Conservation (phyloP, 1,140 invertebrate species). For the Achroia grisella region DNA sequence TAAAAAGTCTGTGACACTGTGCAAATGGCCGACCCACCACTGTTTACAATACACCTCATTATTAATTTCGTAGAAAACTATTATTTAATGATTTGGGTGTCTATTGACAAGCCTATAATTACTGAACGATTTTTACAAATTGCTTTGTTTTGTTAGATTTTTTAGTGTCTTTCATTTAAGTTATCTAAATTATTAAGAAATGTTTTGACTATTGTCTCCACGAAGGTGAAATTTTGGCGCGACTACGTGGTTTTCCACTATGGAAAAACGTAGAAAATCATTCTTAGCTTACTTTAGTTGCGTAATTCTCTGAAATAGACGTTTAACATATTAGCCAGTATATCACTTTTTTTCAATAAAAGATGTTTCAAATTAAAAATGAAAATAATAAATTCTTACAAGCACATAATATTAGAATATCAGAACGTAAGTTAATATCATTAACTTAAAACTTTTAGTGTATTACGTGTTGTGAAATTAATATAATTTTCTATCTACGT, state of each 20-base stretch:
- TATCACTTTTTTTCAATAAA: slow-evolving; percentile 6
- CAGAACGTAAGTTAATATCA: slow-evolving; percentile 39
- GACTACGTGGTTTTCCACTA: slow-evolving; percentile 24
- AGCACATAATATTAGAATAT: slow-evolving; percentile 46
- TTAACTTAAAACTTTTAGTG: too few relatives aligned
- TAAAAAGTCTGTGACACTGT: slow-evolving; percentile 67
- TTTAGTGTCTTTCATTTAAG: slow-evolving; percentile 3
- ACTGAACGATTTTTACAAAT: slow-evolving; percentile 34
- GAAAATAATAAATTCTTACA: slow-evolving; percentile 36
- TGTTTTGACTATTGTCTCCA: slow-evolving; percentile 4
- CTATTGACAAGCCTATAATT: slow-evolving; percentile 27
- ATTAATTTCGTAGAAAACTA: slow-evolving; percentile 28
- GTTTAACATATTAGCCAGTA: background rate
- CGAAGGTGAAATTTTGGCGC: slow-evolving; percentile 35
- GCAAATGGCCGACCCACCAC: slow-evolving; percentile 73
- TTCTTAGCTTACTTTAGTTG: slow-evolving; percentile 4
- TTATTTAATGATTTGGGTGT: slow-evolving; percentile 22
- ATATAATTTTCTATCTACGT: too few relatives aligned
- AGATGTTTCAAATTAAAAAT: slow-evolving; percentile 49
- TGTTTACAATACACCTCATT: slow-evolving; percentile 60
- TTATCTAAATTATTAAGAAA: slow-evolving; percentile 3
- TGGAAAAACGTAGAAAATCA: slow-evolving; percentile 6
- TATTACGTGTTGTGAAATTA: too few relatives aligned
- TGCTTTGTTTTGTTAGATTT: background rate
- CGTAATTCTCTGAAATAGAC: slow-evolving; percentile 6